Evolutionary conservation across 1,140 invertebrate species (phyloP), one percentile per base, ranked within the genome.

Genomic region (Hirudo medicinalis): DNA sequence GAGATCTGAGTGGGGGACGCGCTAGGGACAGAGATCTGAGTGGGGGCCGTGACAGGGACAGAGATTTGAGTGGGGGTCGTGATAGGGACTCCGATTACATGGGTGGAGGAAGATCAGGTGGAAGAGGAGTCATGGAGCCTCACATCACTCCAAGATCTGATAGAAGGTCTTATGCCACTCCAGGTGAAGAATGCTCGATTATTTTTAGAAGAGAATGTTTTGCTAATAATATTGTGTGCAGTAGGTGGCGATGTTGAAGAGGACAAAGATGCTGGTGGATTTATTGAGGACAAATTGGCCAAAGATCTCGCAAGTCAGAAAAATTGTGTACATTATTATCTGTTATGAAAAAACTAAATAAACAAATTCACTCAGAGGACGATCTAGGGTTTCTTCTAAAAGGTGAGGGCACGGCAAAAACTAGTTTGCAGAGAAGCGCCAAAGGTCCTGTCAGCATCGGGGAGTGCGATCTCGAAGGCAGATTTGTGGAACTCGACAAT

Each of bases 331-430:
- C 2, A 63, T 32, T 32, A 63, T 22, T 63, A 11, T 63, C 8
- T 15, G 29, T 57, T 9, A 63, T 15, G 19, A 25, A 13, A 11
- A 63, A 63, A 25, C 57, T 25, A 63, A 63, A 11, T 32, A 63
- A 63, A 25, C 15, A 63, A 63, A 63, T 63, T 63, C 29, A 63
- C 29, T 0, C 22, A 63, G 57, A 63, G 29, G 57, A 63, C 29
- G 57, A 63, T 29, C 25, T 69, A 29, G 67, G 40, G 25, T 40
- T 80, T 13, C 70, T 82, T 0, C 68, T 78, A 15, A 77, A 80
- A 57, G 80, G 80, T 36, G 79, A 81, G 74, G 78, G 81, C 49
- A 76, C 78, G 55, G 79, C 80, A 2, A 71, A 71, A 49, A 71
- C 70, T 22, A 60, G 54, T 20, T 36, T 68, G 27, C 70, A 71